These are phyloP conservation scores for Scelioninae gen. 2 DNA, from an alignment of 2,888 invertebrate genomes.

Conservation along the genomic window DNA sequence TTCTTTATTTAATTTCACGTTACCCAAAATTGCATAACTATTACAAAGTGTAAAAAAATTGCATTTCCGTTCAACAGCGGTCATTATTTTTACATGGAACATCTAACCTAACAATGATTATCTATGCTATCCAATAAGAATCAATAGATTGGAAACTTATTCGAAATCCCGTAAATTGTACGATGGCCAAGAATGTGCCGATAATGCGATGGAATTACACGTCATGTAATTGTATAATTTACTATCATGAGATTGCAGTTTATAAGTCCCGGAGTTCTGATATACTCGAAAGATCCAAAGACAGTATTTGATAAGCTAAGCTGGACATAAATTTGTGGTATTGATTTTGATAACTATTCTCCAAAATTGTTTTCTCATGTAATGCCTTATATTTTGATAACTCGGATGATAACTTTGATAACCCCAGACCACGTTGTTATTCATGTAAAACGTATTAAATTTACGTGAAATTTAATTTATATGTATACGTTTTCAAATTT, in stretches of 20 bases:
- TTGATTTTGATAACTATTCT: slow-evolving; percentile 28
- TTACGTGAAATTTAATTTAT: not conserved
- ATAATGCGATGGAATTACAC: slow-evolving; percentile 19
- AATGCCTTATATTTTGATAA: not conserved
- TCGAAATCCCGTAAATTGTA: slow-evolving; percentile 5
- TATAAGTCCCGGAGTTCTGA: slow-evolving; percentile 24
- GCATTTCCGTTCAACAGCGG: too few relatives aligned
- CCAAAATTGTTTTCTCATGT: slow-evolving; percentile 5
- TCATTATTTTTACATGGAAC: not conserved
- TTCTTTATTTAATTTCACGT: too few relatives aligned
- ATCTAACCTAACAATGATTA: not conserved
- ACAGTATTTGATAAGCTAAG: slow-evolving; percentile 33
- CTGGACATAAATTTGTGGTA: slow-evolving; percentile 34
- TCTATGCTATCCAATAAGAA: slow-evolving; percentile 4
- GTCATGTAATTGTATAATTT: slow-evolving; percentile 36
- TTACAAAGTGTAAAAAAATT: too few relatives aligned
- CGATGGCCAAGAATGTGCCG: not conserved
- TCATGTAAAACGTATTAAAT: too few relatives aligned
- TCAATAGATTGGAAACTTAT: slow-evolving; percentile 7
- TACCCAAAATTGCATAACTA: too few relatives aligned
- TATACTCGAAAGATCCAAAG: slow-evolving; percentile 12
- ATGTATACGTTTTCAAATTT: too few relatives aligned
- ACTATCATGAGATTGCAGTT: slow-evolving; percentile 23
- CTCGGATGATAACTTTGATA: not conserved
- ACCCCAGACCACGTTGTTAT: too few relatives aligned